Percentiles rank a stretch among this genome's conserved stretches.
These are phyloP conservation scores for Agelastica alni DNA, from an alignment of 2,888 invertebrate genomes.

Conservation along the genomic window DNA sequence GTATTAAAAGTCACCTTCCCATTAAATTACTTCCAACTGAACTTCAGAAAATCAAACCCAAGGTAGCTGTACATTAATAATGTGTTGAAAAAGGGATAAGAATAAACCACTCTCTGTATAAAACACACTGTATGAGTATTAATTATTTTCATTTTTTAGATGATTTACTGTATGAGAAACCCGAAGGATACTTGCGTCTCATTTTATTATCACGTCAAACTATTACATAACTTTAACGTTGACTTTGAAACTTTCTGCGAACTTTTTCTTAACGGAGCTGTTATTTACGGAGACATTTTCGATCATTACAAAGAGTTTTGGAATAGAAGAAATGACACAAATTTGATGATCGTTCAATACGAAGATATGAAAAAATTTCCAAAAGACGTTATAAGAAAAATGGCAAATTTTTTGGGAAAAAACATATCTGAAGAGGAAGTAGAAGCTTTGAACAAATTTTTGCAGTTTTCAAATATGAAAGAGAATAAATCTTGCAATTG, in stretches of 20 bases:
- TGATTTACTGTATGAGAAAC: conserved; percentile 85
- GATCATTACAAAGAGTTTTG: conserved; percentile 69
- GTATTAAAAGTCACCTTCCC: conserved; percentile 76
- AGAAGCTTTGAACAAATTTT: conserved; percentile 48
- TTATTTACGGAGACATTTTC: conserved; percentile 69
- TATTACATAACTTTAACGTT: conserved; percentile 65
- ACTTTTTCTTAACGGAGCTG: conserved; percentile 69
- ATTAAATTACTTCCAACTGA: conserved; percentile 70
- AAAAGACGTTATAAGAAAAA: conserved; percentile 59
- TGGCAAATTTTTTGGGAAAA: conserved; percentile 75
- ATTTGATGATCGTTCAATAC: conserved; percentile 78
- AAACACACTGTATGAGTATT: too few species aligned
- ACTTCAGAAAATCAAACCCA: conserved; percentile 68
- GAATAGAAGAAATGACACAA: conserved; percentile 70
- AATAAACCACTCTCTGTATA: too few species aligned
- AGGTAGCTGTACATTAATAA: too few species aligned
- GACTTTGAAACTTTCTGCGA: conserved; percentile 77
- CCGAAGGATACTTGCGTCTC: conserved; percentile 91
- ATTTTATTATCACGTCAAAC: conserved; percentile 80
- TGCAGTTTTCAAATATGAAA: conserved; percentile 59
- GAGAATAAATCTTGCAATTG: conserved; percentile 64
- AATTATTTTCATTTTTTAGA: conserved; percentile 57
- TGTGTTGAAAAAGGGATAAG: too few species aligned
- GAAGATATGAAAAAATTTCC: conserved; percentile 82
- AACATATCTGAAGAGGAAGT: conserved; percentile 69